These are phyloP conservation scores for Panopea generosa DNA, from an alignment of 2,888 invertebrate genomes.

Conservation along the genomic window DNA sequence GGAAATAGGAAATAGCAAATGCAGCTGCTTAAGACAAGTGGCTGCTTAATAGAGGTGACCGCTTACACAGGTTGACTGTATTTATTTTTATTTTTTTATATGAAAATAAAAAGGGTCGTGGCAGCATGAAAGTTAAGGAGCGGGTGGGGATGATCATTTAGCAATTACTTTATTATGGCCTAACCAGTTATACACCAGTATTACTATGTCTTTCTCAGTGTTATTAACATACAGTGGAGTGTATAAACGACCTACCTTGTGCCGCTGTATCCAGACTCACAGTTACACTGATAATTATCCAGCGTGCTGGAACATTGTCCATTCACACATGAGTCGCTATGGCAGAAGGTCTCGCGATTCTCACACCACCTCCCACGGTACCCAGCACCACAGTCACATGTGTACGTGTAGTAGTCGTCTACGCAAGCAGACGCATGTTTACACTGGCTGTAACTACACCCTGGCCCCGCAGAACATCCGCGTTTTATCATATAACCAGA, in stretches of 20 bases:
- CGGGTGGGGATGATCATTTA: no score
- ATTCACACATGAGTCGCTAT: conserved; percentile 87
- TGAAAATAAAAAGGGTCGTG: no score
- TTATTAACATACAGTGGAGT: no score
- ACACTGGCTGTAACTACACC: conserved; percentile 86
- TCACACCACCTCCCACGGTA: conserved; percentile 77
- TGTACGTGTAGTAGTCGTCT: conserved; percentile 76
- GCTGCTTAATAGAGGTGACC: no score
- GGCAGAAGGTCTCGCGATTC: conserved; percentile 92
- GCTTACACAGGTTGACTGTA: no score
- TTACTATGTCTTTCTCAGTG: no score
- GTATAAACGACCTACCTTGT: conserved; percentile 68
- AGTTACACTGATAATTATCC: conserved; percentile 71
- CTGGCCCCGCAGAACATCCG: conserved; percentile 53
- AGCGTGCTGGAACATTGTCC: conserved; percentile 75
- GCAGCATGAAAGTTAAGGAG: no score
- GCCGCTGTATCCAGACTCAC: conserved; percentile 76
- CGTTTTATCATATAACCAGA: conserved; percentile 10
- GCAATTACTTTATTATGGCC: no score
- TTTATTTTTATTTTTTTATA: no score
- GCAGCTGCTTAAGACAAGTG: no score
- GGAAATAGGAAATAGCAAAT: no score
- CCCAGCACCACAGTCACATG: conserved; percentile 78
- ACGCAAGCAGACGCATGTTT: conserved; percentile 88
- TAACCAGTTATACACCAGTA: no score